Base-by-base conservation (phyloP, 64 coral and sea anemone species). In the Pachyseris speciosa region DNA sequence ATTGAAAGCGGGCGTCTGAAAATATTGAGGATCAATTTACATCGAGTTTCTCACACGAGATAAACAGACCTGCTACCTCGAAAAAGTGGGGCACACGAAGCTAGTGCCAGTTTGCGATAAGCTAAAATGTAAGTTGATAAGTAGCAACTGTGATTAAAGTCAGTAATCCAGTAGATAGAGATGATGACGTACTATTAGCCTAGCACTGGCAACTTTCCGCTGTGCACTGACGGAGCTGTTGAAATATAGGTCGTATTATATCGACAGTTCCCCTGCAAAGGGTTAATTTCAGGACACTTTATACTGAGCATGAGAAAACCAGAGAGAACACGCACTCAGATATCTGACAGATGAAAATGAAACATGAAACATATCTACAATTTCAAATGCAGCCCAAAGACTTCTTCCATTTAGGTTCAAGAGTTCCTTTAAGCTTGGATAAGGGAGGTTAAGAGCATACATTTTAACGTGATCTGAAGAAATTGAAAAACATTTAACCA, bases 261-360 rank as follows among this genome's bases (percentile, higher is more conserved):
- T 9, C 50, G 53, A 61, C 77, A 39, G 51, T 40, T 60, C 53
- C 77, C 77, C 77, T 81, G 77, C 77, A 81, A 81, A 60, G 77
- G 77, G 77, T 81, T 81, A 81, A 81, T 81, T 81, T 81, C 9
- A 61, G 63, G 16, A 61, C 26, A 61, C 27, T 37, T 60, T 58
- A 17, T 36, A 13, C 20, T 37, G 0, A 15, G 1, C 11, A 25
- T 9, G 7, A 50, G 27, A 28, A 50, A 29, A 7, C 24, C 42
- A 22, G 37, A 41, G 9, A 74, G n/a, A n/a, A 44, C 36, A 27
- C 42, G 71, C 3, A 9, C 8, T 20, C n/a, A 26, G 34, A 17
- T 39, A 37, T 33, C 20, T 45, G 43, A 45, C 43, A 45, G 43
- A 45, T 45, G 43, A 4, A 4, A 45, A 45, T 45, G n/a, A n/a